Percentiles rank a stretch among this genome's conserved stretches.
Evolutionary conservation across 2,888 invertebrate species (phyloP).

Genomic region (Candidula unifasciata): DNA sequence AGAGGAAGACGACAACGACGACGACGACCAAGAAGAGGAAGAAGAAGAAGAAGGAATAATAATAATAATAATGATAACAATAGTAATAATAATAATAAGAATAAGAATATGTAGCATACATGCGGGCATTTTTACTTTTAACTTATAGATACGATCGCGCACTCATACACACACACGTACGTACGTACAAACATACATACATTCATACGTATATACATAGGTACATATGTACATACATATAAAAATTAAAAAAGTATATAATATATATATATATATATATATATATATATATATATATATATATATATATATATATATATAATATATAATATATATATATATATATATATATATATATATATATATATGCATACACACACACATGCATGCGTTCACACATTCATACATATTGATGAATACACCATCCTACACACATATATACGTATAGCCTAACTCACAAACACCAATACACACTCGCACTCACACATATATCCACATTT

Average conservation of each 20-base stretch:
- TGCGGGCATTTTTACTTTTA: no score
- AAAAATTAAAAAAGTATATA: neutral
- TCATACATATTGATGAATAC: neutral
- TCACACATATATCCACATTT: no score
- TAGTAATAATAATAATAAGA: no score
- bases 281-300: neutral
- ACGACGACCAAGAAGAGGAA: no score
- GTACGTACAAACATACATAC: neutral
- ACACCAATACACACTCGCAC: no score
- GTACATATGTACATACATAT: neutral
- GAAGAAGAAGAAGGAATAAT: no score
- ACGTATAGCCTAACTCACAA: no score
- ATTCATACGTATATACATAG: neutral
- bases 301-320: slow-evolving; percentile 4
- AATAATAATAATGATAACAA: no score
- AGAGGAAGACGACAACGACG: no score
- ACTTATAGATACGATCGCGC: no score
- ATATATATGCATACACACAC: neutral
- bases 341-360: neutral
- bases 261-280: neutral
- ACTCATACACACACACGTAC: no score
- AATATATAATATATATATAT: neutral
- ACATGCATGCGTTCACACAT: neutral
- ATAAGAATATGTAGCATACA: no score
- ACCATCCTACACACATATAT: neutral